Percentiles rank a stretch among this genome's conserved stretches.
Evolutionary conservation across 2,113 vertebrate genomes (phyloP).

Genomic region (Thamnaconus septentrionalis): DNA sequence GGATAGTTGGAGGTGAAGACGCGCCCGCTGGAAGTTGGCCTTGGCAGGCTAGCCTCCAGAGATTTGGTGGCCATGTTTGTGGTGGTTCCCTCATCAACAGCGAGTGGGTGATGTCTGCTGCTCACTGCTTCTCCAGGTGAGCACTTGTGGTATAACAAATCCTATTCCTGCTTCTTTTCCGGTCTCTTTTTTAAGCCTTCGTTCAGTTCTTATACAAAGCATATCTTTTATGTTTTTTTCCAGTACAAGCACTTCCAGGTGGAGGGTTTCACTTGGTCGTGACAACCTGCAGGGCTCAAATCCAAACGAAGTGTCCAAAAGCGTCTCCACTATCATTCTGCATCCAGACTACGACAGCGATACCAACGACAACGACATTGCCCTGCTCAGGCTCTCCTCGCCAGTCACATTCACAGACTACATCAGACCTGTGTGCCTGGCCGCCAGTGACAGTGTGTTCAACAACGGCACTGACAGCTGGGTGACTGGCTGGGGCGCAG

Average conservation of each 20-base stretch:
- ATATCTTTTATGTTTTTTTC: neutral
- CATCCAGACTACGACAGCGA: slow-evolving; percentile 57
- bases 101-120: slow-evolving; percentile 74
- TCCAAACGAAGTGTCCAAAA: slow-evolving; percentile 31
- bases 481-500: slow-evolving; percentile 83
- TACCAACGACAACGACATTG: slow-evolving; percentile 73
- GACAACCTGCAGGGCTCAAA: slow-evolving; percentile 34
- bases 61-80: slow-evolving; percentile 50
- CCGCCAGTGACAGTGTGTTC: slow-evolving; percentile 70
- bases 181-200: too few relatives aligned
- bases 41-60: slow-evolving; percentile 71
- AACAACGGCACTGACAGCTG: slow-evolving; percentile 71
- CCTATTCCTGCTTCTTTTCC: neutral
- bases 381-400: slow-evolving; percentile 71
- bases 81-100: slow-evolving; percentile 72
- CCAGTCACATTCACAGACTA: slow-evolving; percentile 69
- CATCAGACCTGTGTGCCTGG: slow-evolving; percentile 80
- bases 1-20: slow-evolving; percentile 71
- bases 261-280: slow-evolving; percentile 39
- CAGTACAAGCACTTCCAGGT: neutral
- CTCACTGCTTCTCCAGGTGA: slow-evolving; percentile 30
- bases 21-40: slow-evolving; percentile 64
- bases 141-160: neutral
- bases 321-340: slow-evolving; percentile 32
- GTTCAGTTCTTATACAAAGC: neutral